These are phyloP conservation scores for Tetramorium alpestre DNA, from an alignment of 1,140 invertebrate genomes.

Conservation along the genomic window DNA sequence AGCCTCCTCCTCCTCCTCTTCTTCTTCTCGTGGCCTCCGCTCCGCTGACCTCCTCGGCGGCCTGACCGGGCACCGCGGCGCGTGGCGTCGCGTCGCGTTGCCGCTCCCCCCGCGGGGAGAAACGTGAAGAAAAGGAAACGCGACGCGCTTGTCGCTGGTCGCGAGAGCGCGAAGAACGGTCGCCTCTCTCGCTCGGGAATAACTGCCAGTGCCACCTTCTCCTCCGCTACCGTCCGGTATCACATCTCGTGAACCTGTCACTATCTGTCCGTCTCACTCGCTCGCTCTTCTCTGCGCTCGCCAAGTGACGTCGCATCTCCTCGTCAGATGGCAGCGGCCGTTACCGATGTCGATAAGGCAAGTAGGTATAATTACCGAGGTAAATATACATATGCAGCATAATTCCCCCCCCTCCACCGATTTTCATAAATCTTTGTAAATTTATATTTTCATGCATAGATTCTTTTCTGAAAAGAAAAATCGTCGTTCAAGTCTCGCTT, in stretches of 20 bases:
- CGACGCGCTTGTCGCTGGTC: conserved; percentile 35
- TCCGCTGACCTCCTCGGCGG: background rate
- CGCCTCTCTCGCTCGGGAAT: conserved; percentile 58
- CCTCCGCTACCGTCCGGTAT: conserved; percentile 60
- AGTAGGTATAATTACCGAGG: too few species aligned
- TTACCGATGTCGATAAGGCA: too few species aligned
- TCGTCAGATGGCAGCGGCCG: background rate
- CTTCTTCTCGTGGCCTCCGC: background rate
- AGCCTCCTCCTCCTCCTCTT: background rate
- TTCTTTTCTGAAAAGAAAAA: too few species aligned
- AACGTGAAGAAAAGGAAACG: conserved; percentile 28
- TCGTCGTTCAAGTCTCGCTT: too few species aligned
- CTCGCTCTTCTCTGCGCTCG: background rate
- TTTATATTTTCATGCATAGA: too few species aligned
- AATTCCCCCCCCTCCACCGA: too few species aligned
- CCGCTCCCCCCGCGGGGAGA: background rate
- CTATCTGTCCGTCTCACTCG: conserved; percentile 18
- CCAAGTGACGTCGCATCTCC: background rate
- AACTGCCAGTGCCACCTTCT: conserved; percentile 66
- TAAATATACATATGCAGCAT: too few species aligned
- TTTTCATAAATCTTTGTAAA: too few species aligned
- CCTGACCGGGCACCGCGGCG: conserved; percentile 35
- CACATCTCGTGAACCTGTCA: conserved; percentile 73
- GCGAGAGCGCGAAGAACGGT: conserved; percentile 60
- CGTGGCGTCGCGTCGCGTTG: conserved; percentile 45